Percentiles rank a stretch among this genome's conserved stretches.
phyloP scores from a whole-genome alignment of 2,797 vertebrate species.

The Choloepus didactylus region DNA sequence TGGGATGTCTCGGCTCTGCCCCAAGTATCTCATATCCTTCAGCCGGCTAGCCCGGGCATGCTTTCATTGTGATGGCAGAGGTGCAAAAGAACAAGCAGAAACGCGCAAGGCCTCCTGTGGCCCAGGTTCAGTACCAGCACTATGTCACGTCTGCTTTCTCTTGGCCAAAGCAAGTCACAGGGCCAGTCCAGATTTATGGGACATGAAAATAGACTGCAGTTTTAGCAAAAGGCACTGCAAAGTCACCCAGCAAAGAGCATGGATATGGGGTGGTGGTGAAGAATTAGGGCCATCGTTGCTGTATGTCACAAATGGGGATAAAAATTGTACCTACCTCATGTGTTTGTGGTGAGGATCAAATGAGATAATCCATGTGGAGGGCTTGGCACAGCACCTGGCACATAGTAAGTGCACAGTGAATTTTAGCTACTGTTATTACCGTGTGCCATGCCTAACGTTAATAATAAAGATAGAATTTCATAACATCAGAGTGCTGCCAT shows the following conservation, averaged over 20 bases:
- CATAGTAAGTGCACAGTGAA: not conserved
- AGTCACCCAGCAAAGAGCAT: not conserved
- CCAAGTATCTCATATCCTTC: conserved; percentile 32
- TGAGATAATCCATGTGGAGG: not conserved
- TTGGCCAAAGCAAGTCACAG: conserved; percentile 34
- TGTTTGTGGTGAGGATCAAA: not conserved
- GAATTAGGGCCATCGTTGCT: not conserved
- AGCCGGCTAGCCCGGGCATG: conserved; percentile 28
- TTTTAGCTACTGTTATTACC: not conserved
- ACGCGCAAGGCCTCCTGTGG: conserved; percentile 3
- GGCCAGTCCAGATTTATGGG: not conserved
- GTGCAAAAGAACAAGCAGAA: conserved; percentile 44
- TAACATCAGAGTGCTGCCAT: not conserved
- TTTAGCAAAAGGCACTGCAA: not conserved
- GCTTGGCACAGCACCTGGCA: not conserved
- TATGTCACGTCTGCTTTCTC: not conserved
- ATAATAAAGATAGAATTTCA: not conserved
- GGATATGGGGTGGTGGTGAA: not conserved
- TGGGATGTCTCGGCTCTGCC: conserved; percentile 13
- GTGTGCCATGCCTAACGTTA: not conserved
- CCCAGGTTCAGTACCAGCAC: conserved; percentile 10
- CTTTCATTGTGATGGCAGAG: conserved; percentile 4
- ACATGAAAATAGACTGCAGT: not conserved
- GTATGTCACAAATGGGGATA: not conserved
- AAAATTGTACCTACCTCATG: not conserved